Conservation (phyloP, 2,113 vertebrate genomes). For the Cyrtonyx montezumae region DNA sequence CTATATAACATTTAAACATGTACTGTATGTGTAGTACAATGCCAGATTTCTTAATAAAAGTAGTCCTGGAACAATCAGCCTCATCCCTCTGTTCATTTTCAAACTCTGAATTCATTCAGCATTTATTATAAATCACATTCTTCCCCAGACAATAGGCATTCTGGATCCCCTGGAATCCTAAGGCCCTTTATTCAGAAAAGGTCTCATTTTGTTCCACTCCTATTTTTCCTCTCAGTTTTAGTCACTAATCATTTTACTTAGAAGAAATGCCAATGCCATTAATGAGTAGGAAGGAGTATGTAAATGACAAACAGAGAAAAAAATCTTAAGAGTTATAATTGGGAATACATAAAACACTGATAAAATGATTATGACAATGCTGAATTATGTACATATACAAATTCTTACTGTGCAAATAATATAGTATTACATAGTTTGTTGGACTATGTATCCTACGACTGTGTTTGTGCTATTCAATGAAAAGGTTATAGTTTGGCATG, state of each 20-base stretch:
- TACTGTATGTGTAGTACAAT: background rate
- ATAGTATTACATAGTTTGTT: background rate
- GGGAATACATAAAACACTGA: background rate
- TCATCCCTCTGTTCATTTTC: background rate
- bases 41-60: conserved; percentile 25
- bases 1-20: background rate
- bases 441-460: background rate
- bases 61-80: conserved; percentile 6
- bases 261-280: background rate
- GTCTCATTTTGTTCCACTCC: background rate
- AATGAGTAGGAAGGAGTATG: background rate
- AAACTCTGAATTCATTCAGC: conserved; percentile 3
- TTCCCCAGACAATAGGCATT: conserved; percentile 9
- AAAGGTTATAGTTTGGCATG: background rate
- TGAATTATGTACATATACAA: background rate
- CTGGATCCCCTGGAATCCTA: background rate
- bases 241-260: background rate
- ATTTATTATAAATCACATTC: conserved; percentile 28
- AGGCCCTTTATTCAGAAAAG: background rate
- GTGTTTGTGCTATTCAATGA: background rate
- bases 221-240: background rate
- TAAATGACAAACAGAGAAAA: background rate
- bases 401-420: background rate
- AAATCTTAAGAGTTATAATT: background rate
- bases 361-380: background rate